These are phyloP conservation scores for Strigops habroptila DNA, from an alignment of 2,113 vertebrate species.

Conservation along the genomic window DNA sequence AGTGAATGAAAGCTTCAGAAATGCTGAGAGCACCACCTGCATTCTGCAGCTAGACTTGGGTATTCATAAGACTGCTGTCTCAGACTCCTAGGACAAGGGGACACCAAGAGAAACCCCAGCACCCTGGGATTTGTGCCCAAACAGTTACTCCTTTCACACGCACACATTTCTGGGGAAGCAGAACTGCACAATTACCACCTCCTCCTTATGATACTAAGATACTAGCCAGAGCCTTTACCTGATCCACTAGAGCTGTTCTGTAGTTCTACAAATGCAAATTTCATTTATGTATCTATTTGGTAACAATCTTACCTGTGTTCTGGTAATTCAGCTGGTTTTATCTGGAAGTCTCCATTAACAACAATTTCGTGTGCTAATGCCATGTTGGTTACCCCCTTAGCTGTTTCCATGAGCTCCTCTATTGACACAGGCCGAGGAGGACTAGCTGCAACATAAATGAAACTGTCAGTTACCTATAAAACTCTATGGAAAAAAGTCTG, in stretches of 20 bases:
- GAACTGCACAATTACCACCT: neutral
- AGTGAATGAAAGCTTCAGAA: neutral
- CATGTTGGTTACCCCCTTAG: conserved; percentile 93
- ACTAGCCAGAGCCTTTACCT: neutral
- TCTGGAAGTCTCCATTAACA: conserved; percentile 85
- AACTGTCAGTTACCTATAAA: neutral
- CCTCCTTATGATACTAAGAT: neutral
- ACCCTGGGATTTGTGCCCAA: neutral
- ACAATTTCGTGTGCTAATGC: conserved; percentile 94
- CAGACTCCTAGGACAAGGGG: neutral
- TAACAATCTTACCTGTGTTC: conserved; percentile 83
- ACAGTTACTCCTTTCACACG: neutral
- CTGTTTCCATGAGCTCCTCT: conserved; percentile 90
- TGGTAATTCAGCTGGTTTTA: conserved; percentile 84
- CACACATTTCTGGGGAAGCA: neutral
- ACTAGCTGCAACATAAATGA: conserved; percentile 79
- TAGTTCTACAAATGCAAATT: neutral
- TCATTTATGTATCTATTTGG: neutral
- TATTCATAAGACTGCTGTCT: neutral
- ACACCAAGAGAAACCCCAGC: neutral
- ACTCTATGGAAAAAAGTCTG: neutral
- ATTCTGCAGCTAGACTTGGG: neutral
- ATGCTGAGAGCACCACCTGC: neutral
- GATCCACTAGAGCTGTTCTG: neutral
- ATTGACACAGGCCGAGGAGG: conserved; percentile 83